phyloP scores from a whole-genome alignment of 2,797 vertebrate genomes.

The Thalassophryne amazonica region DNA sequence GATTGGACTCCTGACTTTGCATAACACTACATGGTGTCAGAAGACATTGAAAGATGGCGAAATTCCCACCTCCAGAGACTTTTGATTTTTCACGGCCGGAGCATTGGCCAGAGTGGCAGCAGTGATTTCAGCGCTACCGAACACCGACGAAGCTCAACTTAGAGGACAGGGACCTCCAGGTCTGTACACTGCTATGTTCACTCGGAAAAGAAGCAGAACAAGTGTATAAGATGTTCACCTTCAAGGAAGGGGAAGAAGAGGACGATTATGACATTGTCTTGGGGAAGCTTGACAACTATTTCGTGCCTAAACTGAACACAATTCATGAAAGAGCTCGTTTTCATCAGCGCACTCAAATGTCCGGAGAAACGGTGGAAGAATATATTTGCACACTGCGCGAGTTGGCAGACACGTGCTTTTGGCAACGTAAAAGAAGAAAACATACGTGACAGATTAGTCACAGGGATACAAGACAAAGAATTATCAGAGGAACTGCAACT shows the following conservation, averaged over 20 bases:
- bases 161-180: constrained; percentile 7
- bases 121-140: not conserved
- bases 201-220: constrained; percentile 12
- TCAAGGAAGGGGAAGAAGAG: not conserved
- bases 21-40: not conserved
- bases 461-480: too few relatives aligned
- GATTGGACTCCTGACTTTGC: too few relatives aligned
- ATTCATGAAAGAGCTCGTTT: constrained; percentile 10
- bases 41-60: not conserved
- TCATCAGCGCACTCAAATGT: not conserved
- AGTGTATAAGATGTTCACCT: constrained; percentile 1
- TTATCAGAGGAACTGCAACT: too few relatives aligned
- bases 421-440: constrained; percentile 7
- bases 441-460: not conserved
- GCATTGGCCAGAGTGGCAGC: not conserved
- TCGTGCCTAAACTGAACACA: not conserved
- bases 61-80: not conserved
- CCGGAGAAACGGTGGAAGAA: not conserved
- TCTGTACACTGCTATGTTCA: not conserved
- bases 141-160: not conserved
- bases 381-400: constrained; percentile 8
- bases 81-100: not conserved
- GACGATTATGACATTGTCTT: not conserved
- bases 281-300: constrained; percentile 3
- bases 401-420: constrained; percentile 8